A percentile compares a stretch with the other conserved stretches of the same genome.
phyloP scores from a whole-genome alignment of 2,797 vertebrate species.

The Zenarchopterus dispar region DNA sequence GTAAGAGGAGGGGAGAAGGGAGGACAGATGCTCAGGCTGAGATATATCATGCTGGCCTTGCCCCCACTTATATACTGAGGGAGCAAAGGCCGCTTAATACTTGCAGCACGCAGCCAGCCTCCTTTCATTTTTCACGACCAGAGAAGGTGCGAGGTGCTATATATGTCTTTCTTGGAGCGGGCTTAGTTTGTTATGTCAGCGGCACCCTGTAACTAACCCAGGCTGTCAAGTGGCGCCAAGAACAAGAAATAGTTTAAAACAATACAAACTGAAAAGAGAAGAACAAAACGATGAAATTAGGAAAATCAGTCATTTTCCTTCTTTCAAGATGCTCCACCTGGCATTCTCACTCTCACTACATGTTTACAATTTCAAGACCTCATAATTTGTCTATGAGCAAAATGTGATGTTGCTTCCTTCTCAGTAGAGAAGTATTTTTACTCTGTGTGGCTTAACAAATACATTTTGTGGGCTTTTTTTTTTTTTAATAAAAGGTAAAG shows the following conservation, averaged over 20 bases:
- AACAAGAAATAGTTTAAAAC: conserved; percentile 51
- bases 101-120: conserved; percentile 42
- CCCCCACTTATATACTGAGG: conserved; percentile 33
- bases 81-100: conserved; percentile 41
- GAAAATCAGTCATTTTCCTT: neutral
- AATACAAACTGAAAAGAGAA: conserved; percentile 32
- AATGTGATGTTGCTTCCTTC: conserved; percentile 42
- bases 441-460: neutral
- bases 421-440: conserved; percentile 12
- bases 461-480: neutral
- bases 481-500: neutral
- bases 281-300: conserved; percentile 42
- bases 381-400: conserved; percentile 23
- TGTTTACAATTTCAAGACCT: conserved; percentile 39
- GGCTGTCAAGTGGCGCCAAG: conserved; percentile 63
- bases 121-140: conserved; percentile 41
- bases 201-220: conserved; percentile 67
- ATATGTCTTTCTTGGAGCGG: conserved; percentile 68
- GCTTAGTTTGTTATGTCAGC: conserved; percentile 62
- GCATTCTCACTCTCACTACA: no score
- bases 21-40: conserved; percentile 53
- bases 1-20: conserved; percentile 54
- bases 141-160: conserved; percentile 65
- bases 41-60: conserved; percentile 62
- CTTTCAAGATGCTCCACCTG: no score